Conservation (phyloP, 2,888 invertebrate genomes). For the Orchesellides sinensis region DNA sequence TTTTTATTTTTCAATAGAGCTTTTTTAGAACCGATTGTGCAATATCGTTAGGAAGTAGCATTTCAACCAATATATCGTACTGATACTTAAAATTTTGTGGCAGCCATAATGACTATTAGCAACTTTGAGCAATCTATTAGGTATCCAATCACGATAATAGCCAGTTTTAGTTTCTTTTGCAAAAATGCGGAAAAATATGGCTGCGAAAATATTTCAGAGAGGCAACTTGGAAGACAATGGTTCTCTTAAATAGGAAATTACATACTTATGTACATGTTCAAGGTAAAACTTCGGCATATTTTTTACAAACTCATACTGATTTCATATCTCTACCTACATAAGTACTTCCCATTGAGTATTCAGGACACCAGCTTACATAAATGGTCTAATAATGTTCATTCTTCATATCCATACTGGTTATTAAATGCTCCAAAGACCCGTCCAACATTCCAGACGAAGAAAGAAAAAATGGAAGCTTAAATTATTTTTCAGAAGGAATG, state of each 20-base stretch:
- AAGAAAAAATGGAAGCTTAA: slow-evolving; percentile 44
- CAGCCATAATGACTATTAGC: slow-evolving; percentile 27
- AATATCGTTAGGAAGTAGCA: too few species aligned
- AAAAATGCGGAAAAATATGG: neutral
- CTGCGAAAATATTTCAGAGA: neutral
- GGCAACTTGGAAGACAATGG: neutral
- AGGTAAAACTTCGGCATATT: too few species aligned
- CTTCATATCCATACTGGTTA: slow-evolving; percentile 43
- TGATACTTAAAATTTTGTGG: slow-evolving; percentile 28
- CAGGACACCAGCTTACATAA: slow-evolving; percentile 11
- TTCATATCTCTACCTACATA: too few species aligned
- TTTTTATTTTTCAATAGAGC: too few species aligned
- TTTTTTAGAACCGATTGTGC: too few species aligned
- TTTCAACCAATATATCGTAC: neutral
- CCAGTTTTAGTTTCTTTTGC: slow-evolving; percentile 8
- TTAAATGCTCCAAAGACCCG: slow-evolving; percentile 51
- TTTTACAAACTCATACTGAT: too few species aligned
- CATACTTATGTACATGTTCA: too few species aligned
- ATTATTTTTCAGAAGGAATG: slow-evolving; percentile 13
- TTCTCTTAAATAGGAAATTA: too few species aligned
- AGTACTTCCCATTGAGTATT: neutral
- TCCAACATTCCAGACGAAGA: slow-evolving; percentile 47
- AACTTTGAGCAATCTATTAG: slow-evolving; percentile 26
- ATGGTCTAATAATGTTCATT: slow-evolving; percentile 15
- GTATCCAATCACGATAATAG: slow-evolving; percentile 24